Evolutionary conservation across 2,797 vertebrate genomes (phyloP), one percentile per base, ranked within the genome.

Genomic region (Lerista edwardsae): DNA sequence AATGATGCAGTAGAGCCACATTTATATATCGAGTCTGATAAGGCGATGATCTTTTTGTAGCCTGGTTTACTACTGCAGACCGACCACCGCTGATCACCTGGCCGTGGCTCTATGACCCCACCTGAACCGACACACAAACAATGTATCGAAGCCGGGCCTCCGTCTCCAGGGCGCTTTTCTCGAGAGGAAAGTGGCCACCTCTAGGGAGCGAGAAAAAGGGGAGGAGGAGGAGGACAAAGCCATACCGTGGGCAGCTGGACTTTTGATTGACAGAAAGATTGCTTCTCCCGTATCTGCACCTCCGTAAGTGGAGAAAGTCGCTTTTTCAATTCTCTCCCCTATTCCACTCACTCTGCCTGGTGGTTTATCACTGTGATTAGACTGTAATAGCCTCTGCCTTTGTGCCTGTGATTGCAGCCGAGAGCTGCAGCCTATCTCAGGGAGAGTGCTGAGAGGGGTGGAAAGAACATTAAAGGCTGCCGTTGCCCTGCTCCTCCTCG

Each of bases 161-260:
- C 4, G 23, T 6, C 47, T 29, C 27, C 23, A 8, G 34, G 4
- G 31, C 14, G 25, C 36, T 21, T 10, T 36, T 7, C 31, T 9
- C 2, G 2, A 47, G 36, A 23, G 62, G 21, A n/a, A 65, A 34
- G 21, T 47, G 62, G 31, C 31, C 61, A 21, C 72, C 4, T 4
- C 55, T 11, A 14, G 4, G 65, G 47, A n/a, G n/a, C n/a, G n/a
- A n/a, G n/a, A 80, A 11, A 55, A 3, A 21, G 41, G 0, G 15
- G 25, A 65, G 65, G 29, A 44, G 25, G 55, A 61, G 51, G 9
- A 36, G 34, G 21, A 7, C 15, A 17, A 51, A 51, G 14, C 47
- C 0, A 7, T 6, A 0, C 74, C 0, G 29, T 23, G 6, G 75
- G 51, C 47, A 14, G 1, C 31, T 4, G 0, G 19, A n/a, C 59